Evolutionary conservation across 2,888 invertebrate genomes (phyloP).

Genomic region (Dorcus hopei): DNA sequence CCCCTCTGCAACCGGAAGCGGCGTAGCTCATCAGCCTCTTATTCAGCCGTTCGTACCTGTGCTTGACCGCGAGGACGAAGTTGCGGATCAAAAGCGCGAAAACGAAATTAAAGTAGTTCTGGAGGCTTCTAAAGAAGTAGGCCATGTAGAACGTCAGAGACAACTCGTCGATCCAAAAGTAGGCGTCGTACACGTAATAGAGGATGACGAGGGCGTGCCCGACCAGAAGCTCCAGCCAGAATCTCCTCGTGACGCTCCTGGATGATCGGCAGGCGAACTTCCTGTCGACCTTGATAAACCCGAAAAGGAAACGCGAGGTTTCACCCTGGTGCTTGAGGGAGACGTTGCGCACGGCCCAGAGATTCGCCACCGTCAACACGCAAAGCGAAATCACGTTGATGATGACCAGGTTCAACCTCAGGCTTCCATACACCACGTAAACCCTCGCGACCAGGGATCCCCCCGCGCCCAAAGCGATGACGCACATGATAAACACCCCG

Average conservation of each 20-base stretch:
- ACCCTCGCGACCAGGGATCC: not conserved
- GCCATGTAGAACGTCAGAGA: not conserved
- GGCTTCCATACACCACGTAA: not conserved
- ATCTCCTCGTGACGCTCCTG: not conserved
- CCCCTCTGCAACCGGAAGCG: not conserved
- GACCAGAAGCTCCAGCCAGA: not conserved
- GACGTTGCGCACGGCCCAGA: not conserved
- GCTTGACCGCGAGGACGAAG: not conserved
- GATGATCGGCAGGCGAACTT: not conserved
- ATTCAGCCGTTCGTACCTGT: not conserved
- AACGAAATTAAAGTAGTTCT: slow-evolving; percentile 3
- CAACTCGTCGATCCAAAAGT: slow-evolving; percentile 3
- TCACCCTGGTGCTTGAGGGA: not conserved
- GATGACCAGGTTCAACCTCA: not conserved
- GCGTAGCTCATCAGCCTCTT: not conserved
- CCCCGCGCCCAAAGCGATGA: not conserved
- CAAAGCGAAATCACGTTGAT: slow-evolving; percentile 1
- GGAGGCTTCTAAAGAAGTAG: slow-evolving; percentile 3
- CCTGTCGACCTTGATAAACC: not conserved
- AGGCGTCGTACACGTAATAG: slow-evolving; percentile 2
- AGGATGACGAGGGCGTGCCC: slow-evolving; percentile 3
- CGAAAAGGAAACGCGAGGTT: not conserved
- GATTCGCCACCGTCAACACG: slow-evolving; percentile 3
- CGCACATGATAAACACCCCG: not conserved
- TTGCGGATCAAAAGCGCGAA: not conserved